Evolutionary conservation across 2,888 invertebrate genomes (phyloP), one percentile per base, ranked within the genome.

Genomic region (Apoda limacodes): DNA sequence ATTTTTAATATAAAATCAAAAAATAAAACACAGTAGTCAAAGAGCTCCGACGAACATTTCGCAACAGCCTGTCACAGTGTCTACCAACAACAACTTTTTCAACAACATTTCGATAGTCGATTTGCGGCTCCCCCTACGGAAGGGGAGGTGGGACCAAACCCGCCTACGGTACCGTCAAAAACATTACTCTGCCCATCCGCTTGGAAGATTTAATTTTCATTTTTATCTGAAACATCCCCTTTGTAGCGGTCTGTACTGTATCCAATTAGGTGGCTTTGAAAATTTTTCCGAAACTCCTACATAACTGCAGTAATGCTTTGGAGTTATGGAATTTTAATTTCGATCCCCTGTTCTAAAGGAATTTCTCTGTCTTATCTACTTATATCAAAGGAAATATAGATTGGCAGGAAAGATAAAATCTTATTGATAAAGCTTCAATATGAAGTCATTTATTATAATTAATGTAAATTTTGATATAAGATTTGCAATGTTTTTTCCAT

Each of bases 201-300:
- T 58, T 62, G 81, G 81, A 82, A 82, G 81, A 82, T 80, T 82
- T 82, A 80, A 82, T 82, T 82, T 82, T 81, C 81, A 81, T 81
- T 82, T 82, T 82, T 81, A 81, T 81, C 80, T 80, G 70, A 76
- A 80, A 78, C 78, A 78, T 75, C 71, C 76, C 70, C 76, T 82
- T 82, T 80, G 81, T 78, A 76, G 78, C 66, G 78, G 78, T 74
- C 65, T 64, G 60, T 69, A 67, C 60, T 64, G 74, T 74, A 74
- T 78, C 78, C 78, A 78, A 78, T 78, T 78, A 78, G 74, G 69
- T 64, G 51, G 72, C 74, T 78, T 74, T 75, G 76, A 69, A 64
- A 60, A 60, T 74, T 75, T 67, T 70, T 64, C 70, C 66, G 59
- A 59, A 52, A 61, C 53, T 63, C 58, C 55, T 56, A 62, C 37